Conservation (phyloP, 2,888 invertebrate genomes). For the Gandaritis pyraliata region DNA sequence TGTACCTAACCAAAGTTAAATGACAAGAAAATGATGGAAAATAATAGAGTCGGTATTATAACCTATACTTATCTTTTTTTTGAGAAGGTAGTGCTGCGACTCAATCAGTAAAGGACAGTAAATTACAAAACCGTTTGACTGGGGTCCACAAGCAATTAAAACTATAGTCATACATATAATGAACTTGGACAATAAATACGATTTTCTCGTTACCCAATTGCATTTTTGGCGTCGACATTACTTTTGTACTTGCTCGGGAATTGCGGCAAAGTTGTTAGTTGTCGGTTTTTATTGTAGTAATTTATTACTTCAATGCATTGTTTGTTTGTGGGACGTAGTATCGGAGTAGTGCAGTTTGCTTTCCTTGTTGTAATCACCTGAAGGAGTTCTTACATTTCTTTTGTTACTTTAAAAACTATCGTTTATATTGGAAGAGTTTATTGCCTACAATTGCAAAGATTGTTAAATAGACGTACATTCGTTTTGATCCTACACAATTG, state of each 20-base stretch:
- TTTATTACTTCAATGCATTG: slow-evolving; percentile 38
- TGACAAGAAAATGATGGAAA: too few relatives aligned
- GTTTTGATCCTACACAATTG: too few relatives aligned
- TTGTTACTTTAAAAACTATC: not conserved
- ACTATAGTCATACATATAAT: too few relatives aligned
- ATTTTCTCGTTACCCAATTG: slow-evolving; percentile 4
- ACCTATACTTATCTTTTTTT: too few relatives aligned
- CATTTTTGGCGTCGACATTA: slow-evolving; percentile 29
- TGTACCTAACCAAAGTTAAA: too few relatives aligned
- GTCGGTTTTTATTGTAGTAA: slow-evolving; percentile 39
- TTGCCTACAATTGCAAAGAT: not conserved
- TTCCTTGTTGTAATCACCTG: slow-evolving; percentile 23
- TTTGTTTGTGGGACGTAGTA: slow-evolving; percentile 37
- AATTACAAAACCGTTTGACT: too few relatives aligned
- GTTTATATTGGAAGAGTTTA: not conserved
- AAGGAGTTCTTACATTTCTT: slow-evolving; percentile 8
- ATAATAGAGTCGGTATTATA: too few relatives aligned
- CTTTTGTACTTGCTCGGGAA: slow-evolving; percentile 28
- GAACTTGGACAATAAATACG: not conserved
- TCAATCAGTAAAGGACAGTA: too few relatives aligned
- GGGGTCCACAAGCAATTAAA: too few relatives aligned
- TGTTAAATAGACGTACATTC: not conserved
- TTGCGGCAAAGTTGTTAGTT: slow-evolving; percentile 28
- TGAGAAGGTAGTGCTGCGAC: too few relatives aligned
- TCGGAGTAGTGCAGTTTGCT: slow-evolving; percentile 17